These are phyloP conservation scores for Zenarchopterus dispar DNA, from an alignment of 2,797 vertebrate genomes.

Conservation along the genomic window DNA sequence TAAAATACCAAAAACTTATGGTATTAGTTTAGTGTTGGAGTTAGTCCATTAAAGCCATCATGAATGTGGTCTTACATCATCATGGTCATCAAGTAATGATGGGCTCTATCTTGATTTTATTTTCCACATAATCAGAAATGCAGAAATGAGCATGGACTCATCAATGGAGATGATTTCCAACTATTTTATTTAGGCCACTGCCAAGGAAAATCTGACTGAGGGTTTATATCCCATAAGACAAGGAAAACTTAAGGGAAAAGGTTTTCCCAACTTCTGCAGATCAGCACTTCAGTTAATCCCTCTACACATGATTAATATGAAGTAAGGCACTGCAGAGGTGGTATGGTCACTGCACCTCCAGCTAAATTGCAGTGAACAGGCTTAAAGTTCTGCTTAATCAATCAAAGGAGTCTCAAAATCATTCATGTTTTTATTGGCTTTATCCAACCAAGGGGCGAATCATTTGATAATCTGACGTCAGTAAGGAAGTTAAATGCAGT, in stretches of 20 bases:
- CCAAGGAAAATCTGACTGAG: constrained; percentile 62
- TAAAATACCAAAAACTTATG: neutral
- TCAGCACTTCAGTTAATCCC: constrained; percentile 59
- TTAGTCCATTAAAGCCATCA: constrained; percentile 26
- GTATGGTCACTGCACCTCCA: constrained; percentile 20
- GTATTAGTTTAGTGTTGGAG: neutral
- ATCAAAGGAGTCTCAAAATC: no score
- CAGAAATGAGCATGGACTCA: constrained; percentile 46
- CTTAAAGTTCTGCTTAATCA: no score
- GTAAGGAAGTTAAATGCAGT: no score
- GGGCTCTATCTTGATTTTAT: constrained; percentile 21
- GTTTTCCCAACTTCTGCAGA: constrained; percentile 51
- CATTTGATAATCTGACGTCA: no score
- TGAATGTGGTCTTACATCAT: constrained; percentile 18
- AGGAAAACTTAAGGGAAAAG: constrained; percentile 43
- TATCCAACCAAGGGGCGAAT: no score
- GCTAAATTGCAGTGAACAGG: no score
- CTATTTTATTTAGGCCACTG: constrained; percentile 67
- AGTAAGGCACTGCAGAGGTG: constrained; percentile 41
- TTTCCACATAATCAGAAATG: constrained; percentile 66
- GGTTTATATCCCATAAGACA: constrained; percentile 66
- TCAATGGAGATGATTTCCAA: constrained; percentile 64
- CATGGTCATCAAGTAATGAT: constrained; percentile 23
- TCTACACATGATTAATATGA: constrained; percentile 53
- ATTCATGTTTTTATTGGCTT: no score